phyloP scores from a whole-genome alignment of 2,113 vertebrate genomes.

The Seriola aureovittata region DNA sequence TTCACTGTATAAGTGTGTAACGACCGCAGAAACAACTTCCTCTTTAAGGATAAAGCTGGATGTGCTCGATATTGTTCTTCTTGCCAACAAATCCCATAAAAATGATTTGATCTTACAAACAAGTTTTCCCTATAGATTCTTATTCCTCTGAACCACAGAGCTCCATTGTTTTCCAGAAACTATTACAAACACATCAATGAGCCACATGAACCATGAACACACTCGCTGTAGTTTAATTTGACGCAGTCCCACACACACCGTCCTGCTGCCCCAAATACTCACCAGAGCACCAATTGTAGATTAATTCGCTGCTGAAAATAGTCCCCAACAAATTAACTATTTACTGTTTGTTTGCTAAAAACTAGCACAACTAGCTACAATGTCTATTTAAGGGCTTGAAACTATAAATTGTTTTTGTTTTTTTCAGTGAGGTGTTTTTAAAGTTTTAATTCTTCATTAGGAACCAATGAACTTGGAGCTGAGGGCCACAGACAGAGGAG shows the following conservation, averaged over 20 bases:
- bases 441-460: too few relatives aligned
- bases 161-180: constrained; percentile 1
- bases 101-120: neutral
- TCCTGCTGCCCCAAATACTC: neutral
- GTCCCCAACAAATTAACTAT: neutral
- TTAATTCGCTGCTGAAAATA: neutral
- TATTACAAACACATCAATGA: neutral
- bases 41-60: neutral
- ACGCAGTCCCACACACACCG: too few relatives aligned
- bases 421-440: too few relatives aligned
- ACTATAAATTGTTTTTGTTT: too few relatives aligned
- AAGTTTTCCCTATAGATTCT: neutral
- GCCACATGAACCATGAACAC: too few relatives aligned
- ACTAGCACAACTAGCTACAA: too few relatives aligned
- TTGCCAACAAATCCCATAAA: neutral
- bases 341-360: neutral
- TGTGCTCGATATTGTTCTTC: too few relatives aligned
- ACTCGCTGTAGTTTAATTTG: too few relatives aligned
- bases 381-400: too few relatives aligned
- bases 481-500: too few relatives aligned
- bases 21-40: constrained; percentile 3
- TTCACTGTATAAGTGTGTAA: too few relatives aligned
- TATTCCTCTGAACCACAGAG: neutral
- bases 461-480: too few relatives aligned
- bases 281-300: neutral